Evolutionary conservation across 2,113 vertebrate species (phyloP).

Genomic region (Carettochelys insculpta): DNA sequence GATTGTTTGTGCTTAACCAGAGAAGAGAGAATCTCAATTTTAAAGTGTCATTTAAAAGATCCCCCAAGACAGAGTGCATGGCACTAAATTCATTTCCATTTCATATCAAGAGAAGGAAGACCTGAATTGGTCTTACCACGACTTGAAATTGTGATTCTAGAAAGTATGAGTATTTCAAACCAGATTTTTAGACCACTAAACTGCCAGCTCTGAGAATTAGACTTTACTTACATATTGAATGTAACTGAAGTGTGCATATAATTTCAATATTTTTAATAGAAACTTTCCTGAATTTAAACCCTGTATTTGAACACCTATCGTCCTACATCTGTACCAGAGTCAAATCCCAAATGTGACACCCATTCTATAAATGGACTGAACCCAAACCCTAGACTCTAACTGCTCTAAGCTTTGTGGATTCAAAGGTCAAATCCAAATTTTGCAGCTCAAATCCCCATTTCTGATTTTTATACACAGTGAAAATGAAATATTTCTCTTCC

Average conservation of each 20-base stretch:
- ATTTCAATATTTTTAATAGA: background rate
- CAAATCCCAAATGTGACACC: background rate
- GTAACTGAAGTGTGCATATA: background rate
- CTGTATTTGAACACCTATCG: background rate
- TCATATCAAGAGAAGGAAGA: slow-evolving; percentile 27
- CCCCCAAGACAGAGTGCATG: background rate
- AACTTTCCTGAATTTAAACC: background rate
- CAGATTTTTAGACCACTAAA: background rate
- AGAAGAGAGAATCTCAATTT: slow-evolving; percentile 39
- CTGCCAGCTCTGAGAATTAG: slow-evolving; percentile 12
- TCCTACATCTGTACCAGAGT: background rate
- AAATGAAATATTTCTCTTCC: slow-evolving; percentile 3
- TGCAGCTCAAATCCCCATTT: background rate
- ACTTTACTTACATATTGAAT: background rate
- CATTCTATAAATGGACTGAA: background rate
- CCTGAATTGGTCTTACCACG: background rate
- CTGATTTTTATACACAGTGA: slow-evolving; percentile 12
- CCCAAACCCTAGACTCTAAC: background rate
- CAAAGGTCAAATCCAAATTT: background rate
- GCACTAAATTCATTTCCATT: slow-evolving; percentile 21
- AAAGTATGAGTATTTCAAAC: background rate
- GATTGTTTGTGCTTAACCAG: slow-evolving; percentile 35
- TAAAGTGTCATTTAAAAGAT: slow-evolving; percentile 56
- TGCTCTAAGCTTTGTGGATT: background rate
- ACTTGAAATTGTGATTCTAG: background rate